Conservation (phyloP, 2,797 vertebrate genomes). For the Florisuga fusca region DNA sequence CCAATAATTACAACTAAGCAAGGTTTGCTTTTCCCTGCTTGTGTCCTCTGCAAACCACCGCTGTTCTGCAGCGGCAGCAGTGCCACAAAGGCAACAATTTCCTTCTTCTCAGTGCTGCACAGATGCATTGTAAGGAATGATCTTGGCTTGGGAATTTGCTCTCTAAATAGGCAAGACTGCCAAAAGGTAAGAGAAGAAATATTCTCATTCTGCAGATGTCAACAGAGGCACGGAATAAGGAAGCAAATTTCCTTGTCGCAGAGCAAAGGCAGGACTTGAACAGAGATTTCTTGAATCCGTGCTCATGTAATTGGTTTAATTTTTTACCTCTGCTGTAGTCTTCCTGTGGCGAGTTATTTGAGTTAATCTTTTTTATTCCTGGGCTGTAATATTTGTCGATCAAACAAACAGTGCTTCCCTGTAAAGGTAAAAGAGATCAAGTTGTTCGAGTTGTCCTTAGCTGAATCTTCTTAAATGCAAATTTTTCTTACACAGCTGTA, state of each 20-base stretch:
- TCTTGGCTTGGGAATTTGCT: neutral
- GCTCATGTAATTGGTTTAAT: neutral
- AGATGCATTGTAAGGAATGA: neutral
- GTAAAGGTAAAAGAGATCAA: neutral
- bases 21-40: neutral
- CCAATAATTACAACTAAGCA: neutral
- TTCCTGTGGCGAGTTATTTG: neutral
- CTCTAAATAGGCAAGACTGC: neutral
- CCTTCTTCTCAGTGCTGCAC: neutral
- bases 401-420: rapidly evolving
- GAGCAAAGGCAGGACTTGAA: constrained; percentile 27
- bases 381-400: neutral
- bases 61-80: neutral
- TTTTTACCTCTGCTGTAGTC: constrained; percentile 21
- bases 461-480: neutral
- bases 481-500: neutral
- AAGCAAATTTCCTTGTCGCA: neutral
- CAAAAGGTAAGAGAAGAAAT: constrained; percentile 28
- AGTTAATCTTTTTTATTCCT: neutral
- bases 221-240: constrained; percentile 13
- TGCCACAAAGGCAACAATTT: neutral
- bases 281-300: constrained; percentile 16
- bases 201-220: constrained; percentile 4
- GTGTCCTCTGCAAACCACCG: neutral
- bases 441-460: neutral